Conservation (phyloP, 2,113 vertebrate species). For the Orycteropus afer region DNA sequence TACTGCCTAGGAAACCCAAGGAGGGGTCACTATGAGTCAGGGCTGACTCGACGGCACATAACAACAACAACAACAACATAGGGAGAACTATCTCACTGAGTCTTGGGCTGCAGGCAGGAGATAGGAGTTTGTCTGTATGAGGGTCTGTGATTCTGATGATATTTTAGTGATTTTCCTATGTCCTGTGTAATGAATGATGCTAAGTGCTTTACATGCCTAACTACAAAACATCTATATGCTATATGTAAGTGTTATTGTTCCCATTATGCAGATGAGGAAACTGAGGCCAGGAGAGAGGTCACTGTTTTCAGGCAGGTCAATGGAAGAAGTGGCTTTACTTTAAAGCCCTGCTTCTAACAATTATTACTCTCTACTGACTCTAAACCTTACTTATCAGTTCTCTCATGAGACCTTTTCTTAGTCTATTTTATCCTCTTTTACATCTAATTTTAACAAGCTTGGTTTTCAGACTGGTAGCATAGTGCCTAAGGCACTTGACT, state of each 20-base stretch:
- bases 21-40: too few relatives aligned
- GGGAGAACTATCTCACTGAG: too few relatives aligned
- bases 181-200: neutral
- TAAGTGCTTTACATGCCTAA: neutral
- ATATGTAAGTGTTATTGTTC: neutral
- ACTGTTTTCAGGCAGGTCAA: too few relatives aligned
- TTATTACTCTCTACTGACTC: neutral
- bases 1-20: too few relatives aligned
- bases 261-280: neutral
- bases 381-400: neutral
- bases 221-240: neutral
- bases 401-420: neutral
- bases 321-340: neutral
- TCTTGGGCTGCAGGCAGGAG: neutral
- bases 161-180: neutral
- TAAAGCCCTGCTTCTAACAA: neutral
- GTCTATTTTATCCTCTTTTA: neutral
- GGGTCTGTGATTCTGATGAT: neutral
- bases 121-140: neutral
- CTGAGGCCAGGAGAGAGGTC: neutral
- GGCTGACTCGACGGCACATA: too few relatives aligned
- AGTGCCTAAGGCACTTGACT: too few relatives aligned
- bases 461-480: too few relatives aligned
- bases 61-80: too few relatives aligned
- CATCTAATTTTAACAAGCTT: neutral